phyloP scores from a whole-genome alignment of 2,797 vertebrate species.

The Notolepis coatsorum region DNA sequence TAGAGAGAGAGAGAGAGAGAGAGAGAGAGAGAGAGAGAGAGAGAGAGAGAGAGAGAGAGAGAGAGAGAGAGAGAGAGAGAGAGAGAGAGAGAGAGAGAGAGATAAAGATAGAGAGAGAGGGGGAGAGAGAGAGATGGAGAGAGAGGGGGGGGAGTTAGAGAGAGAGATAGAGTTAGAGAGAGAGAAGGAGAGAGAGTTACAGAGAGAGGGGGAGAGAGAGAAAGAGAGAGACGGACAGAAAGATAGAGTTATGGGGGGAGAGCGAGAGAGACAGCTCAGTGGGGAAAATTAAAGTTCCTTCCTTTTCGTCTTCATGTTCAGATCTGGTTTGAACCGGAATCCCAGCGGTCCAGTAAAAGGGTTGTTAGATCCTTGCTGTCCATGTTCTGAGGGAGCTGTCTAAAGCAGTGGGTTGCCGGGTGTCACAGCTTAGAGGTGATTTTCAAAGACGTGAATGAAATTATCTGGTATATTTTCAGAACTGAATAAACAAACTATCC shows the following conservation, averaged over 20 bases:
- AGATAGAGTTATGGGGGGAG: not conserved
- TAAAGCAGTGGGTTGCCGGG: slow-evolving; percentile 37
- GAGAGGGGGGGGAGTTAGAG: no score
- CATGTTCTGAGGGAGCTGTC: slow-evolving; percentile 26
- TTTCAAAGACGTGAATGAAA: no score
- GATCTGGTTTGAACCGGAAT: slow-evolving; percentile 53
- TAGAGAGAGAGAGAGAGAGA: no score
- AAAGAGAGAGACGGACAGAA: slow-evolving; percentile 46
- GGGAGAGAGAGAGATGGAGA: no score
- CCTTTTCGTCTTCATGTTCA: slow-evolving; percentile 53
- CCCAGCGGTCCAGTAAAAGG: slow-evolving; percentile 53
- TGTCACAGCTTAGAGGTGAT: no score
- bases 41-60: no score
- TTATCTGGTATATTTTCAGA: no score
- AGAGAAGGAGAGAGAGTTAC: no score
- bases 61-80: no score
- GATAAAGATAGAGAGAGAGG: slow-evolving; percentile 19
- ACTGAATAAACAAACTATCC: no score
- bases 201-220: slow-evolving; percentile 58
- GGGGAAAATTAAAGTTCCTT: slow-evolving; percentile 53
- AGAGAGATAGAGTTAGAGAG: no score
- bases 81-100: slow-evolving; percentile 53
- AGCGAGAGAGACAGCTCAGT: slow-evolving; percentile 15
- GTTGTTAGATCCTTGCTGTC: slow-evolving; percentile 58
- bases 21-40: no score